Evolutionary conservation across 2,888 invertebrate species (phyloP), one percentile per base, ranked within the genome.

Genomic region (Shargacucullia verbasci): DNA sequence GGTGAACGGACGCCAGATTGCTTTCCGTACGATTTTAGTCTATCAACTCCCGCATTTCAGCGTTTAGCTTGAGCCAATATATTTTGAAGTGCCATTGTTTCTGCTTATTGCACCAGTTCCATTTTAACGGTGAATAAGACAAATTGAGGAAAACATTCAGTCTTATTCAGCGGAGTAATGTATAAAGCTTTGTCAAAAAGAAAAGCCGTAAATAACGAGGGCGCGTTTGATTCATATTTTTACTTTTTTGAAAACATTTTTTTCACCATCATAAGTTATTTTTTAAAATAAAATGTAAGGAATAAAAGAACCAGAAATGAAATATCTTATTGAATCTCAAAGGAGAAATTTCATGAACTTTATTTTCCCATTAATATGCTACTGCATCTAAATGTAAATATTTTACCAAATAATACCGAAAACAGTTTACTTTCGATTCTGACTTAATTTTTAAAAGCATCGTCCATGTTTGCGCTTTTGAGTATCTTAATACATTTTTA

Each of bases 1-100:
- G 79, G 81, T 82, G 84, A 84, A 85, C 64, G 83, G 76, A 80
- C 84, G 77, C 64, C 62, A 73, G 73, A 72, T 73, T 73, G 72
- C 76, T 75, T 66, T 69, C 70, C 61, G 70, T 74, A 78, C 72
- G 57, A 68, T 70, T 76, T 69, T 46, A 56, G 47, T 46, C 50
- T 49, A 59, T 49, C 45, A 61, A 59, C 59, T 53, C 44, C 27
- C 39, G 55, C 57, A 25, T 63, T 67, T 62, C 45, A 58, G 57
- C 53, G 41, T 45, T 56, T 27, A 58, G 52, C 49, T 55, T 35
- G 31, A 70, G 43, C 38, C 49, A 70, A 70, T 58, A 64, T 57
- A 73, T 73, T 67, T 60, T 67, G 33, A 73, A 61, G 53, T 48
- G 66, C 68, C 43, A 59, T 68, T 70, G 54, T 73, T 70, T 62